Evolutionary conservation across 2,888 invertebrate genomes (phyloP), one percentile per base, ranked within the genome.

Genomic region (Strigamia crassipes): DNA sequence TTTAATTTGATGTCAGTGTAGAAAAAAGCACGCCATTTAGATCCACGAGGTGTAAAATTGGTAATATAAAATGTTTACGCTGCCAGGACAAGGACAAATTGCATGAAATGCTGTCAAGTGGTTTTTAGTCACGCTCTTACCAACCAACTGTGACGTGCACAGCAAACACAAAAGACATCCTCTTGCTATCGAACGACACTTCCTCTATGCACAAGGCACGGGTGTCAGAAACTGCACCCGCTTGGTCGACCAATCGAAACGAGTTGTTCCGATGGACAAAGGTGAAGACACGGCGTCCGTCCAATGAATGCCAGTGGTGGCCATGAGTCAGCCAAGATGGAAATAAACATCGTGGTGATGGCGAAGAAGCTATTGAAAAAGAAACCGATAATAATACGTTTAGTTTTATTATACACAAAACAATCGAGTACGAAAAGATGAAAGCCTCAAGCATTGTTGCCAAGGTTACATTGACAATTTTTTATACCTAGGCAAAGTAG

Each of bases 221-320:
- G 38, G 82, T 46, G 15, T 82, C 80, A 18, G 80, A 34, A 18
- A 73, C 66, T 15, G 78, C 77, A 21, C 82, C 73, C n/a, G 77
- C 82, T 23, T 81, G 73, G 38, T 80, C 82, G 18, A 51, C 81
- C 15, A 82, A 27, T 21, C 66, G 56, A 51, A 81, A 81, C 18
- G 81, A 34, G 82, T 82, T 41, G 81, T 51, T 73, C 21, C 78
- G 56, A 21, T 79, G 31, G 38, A 42, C 79, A 86, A 93, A 93
- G 85, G 92, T 93, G 88, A 93, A 94, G 83, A 91, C 92, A 86
- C 91, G 92, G 27, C 91, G 89, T 85, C 93, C 92, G 86, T 94
- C 94, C 83, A 94, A 88, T 83, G 93, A 93, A 87, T 92, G 91
- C 94, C 94, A 94, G 85, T 93, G 92, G 88, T 93, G 93, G n/a